Evolutionary conservation across 2,888 invertebrate species (phyloP), one percentile per base, ranked within the genome.

Genomic region (Hedya salicella): DNA sequence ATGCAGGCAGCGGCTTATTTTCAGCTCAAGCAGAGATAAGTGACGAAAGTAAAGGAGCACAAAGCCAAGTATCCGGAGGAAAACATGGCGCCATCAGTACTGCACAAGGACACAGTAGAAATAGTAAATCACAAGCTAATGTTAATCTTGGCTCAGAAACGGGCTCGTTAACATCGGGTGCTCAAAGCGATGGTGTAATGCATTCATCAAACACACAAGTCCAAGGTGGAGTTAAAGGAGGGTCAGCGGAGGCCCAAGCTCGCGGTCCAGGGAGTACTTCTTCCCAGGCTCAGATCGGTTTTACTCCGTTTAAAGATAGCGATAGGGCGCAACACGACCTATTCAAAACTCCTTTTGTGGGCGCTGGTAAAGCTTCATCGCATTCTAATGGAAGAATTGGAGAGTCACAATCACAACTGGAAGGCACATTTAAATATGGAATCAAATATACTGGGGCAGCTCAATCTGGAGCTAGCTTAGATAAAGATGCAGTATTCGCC

Each of bases 201-300:
- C 96, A 96, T 78, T 96, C 95, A n/a, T 96, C 95, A 0, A 95
- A 95, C 79, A 94, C 95, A 3, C 95, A 96, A 91, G 96, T 97
- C 0, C 95, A 96, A 88, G 97, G 96, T 2, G 95, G 96, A 70
- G 93, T 95, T 32, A 96, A 95, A 84, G 97, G 97, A 16, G 97
- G 97, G 3, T 94, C 96, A 92, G 96, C 97, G 1, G 97, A 97
- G 81, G 96, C 97, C 0, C 97, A 97, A 89, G 96, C 97, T 0
- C 95, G 95, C 76, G 97, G 97, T 0, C 95, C 96, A 2, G 97
- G 97, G 3, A 96, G 95, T 75, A 97, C 97, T 0, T 96, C 96
- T 0, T 97, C 97, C 36, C 97, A 97, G 89, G 97, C 97, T 2
- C 97, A 97, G 88, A 97, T 97, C 68, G 97, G 97, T 0, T 97